Conservation (phyloP, 1,140 invertebrate genomes). For the Anadara kagoshimensis region DNA sequence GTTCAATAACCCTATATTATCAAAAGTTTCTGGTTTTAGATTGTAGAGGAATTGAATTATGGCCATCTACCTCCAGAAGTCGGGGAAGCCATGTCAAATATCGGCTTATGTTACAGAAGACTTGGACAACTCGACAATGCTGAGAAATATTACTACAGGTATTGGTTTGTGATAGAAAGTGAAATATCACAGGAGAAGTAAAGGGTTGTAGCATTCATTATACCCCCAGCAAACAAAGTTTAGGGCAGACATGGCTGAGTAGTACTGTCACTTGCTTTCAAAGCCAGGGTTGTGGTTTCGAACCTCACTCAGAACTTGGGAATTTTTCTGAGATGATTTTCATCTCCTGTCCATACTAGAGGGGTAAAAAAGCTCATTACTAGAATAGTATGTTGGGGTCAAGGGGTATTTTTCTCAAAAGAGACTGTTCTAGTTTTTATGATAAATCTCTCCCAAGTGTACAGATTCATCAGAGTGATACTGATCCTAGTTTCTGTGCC, state of each 20-base stretch:
- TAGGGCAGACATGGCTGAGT: not conserved
- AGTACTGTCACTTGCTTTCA: not conserved
- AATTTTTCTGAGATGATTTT: not conserved
- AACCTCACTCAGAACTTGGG: too few species aligned
- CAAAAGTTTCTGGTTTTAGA: constrained; percentile 33
- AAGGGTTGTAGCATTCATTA: not conserved
- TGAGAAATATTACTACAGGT: constrained; percentile 46
- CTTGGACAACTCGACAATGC: constrained; percentile 38
- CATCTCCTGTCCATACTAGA: not conserved
- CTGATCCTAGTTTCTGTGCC: too few species aligned
- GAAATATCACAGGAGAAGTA: too few species aligned
- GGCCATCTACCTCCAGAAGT: constrained; percentile 46
- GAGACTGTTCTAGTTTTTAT: too few species aligned
- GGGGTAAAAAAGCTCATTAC: too few species aligned
- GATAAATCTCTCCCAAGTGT: too few species aligned
- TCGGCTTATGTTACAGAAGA: constrained; percentile 42
- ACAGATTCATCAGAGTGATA: too few species aligned
- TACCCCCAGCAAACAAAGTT: not conserved
- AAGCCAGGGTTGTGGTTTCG: not conserved
- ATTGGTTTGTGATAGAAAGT: constrained; percentile 1
- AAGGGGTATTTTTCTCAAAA: too few species aligned
- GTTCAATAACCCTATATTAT: too few species aligned
- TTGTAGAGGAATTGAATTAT: constrained; percentile 44
- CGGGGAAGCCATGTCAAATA: constrained; percentile 43
- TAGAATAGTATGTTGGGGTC: too few species aligned